These are phyloP conservation scores for Dicaeum eximium DNA, from an alignment of 2,113 vertebrate genomes.

Conservation along the genomic window DNA sequence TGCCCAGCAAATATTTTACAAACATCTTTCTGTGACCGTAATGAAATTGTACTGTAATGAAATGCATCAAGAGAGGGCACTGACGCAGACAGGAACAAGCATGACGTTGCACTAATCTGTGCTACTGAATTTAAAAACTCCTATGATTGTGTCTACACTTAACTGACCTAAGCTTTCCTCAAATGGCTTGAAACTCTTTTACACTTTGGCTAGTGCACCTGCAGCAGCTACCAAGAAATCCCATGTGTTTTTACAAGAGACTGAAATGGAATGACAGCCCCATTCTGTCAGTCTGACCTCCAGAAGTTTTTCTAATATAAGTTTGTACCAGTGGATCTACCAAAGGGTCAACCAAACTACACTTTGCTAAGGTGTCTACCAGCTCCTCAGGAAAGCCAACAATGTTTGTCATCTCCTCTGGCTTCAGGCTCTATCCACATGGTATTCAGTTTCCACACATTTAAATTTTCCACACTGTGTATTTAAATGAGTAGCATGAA, in stretches of 20 bases:
- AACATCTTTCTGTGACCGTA: background rate
- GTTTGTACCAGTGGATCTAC: background rate
- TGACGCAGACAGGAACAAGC: background rate
- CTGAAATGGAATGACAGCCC: background rate
- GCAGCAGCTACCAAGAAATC: background rate
- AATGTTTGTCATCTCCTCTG: background rate
- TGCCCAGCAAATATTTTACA: background rate
- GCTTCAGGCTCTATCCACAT: background rate
- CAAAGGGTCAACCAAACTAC: background rate
- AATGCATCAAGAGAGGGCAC: background rate
- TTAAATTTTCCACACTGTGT: background rate
- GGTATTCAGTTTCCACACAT: background rate
- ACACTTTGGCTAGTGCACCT: accelerated
- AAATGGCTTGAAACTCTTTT: background rate
- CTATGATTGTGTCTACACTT: background rate
- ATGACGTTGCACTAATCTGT: background rate
- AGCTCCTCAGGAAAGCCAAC: background rate
- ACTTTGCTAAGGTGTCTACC: background rate
- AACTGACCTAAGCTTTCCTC: background rate
- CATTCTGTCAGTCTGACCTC: background rate
- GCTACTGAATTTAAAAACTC: background rate
- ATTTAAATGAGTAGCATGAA: background rate
- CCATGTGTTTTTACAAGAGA: background rate
- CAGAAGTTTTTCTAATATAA: background rate
- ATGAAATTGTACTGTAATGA: background rate